Evolutionary conservation across 2,113 vertebrate genomes (phyloP).

Genomic region (Lethenteron reissneri): DNA sequence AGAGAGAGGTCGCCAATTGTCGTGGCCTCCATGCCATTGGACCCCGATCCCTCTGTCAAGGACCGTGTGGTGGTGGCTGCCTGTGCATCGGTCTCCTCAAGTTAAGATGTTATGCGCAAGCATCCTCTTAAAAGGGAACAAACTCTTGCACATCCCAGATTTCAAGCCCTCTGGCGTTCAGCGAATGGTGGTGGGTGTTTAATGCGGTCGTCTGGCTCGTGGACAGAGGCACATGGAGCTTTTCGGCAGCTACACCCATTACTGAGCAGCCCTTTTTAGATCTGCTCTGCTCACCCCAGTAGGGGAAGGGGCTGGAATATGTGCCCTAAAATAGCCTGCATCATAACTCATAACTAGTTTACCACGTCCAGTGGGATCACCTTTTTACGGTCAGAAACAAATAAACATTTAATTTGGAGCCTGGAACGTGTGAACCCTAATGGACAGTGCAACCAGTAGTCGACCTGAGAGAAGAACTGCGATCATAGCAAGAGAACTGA

Average conservation of each 20-base stretch:
- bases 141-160: no score
- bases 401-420: background rate
- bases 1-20: no score
- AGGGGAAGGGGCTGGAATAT: background rate
- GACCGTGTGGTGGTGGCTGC: no score
- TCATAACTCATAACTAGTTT: background rate
- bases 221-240: background rate
- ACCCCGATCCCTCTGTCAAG: no score
- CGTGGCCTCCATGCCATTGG: no score
- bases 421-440: background rate
- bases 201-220: background rate
- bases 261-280: background rate
- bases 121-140: no score
- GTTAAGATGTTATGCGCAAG: no score
- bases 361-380: background rate
- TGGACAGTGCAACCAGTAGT: background rate
- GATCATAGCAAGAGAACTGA: background rate
- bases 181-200: background rate
- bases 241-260: background rate
- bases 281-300: background rate
- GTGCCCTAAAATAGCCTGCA: background rate
- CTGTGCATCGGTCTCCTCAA: no score
- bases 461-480: background rate
- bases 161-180: background rate
- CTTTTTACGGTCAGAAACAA: background rate